Evolutionary conservation across 2,113 vertebrate species (phyloP).

Genomic region (Lepus europaeus): DNA sequence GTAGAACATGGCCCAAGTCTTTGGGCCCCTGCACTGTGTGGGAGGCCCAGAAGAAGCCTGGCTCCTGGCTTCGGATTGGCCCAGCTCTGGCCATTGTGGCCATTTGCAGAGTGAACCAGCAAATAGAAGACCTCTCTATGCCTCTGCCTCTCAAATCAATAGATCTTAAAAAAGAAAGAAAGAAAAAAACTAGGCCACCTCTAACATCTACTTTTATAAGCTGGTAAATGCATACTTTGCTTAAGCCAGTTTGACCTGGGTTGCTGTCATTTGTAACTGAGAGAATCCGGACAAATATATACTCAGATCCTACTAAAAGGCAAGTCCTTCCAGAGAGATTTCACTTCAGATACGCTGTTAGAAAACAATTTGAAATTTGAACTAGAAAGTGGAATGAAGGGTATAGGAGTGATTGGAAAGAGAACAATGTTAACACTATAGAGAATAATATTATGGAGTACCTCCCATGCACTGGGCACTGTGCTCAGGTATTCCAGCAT

Average conservation of each 20-base stretch:
- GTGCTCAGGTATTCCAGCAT: neutral
- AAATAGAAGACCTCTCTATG: too few species aligned
- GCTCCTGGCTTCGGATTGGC: too few species aligned
- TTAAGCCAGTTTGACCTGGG: neutral
- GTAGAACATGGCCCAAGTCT: too few species aligned
- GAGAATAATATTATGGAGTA: neutral
- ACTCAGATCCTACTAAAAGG: neutral
- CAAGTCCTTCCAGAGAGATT: neutral
- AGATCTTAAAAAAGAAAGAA: too few species aligned
- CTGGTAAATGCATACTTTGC: neutral
- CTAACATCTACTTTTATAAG: neutral
- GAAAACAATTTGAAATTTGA: constrained; percentile 6
- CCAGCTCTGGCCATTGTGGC: too few species aligned
- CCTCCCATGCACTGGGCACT: neutral
- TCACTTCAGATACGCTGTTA: neutral
- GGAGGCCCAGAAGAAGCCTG: too few species aligned
- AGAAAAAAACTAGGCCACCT: neutral
- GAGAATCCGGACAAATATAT: neutral
- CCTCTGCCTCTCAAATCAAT: too few species aligned
- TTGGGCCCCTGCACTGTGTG: too few species aligned
- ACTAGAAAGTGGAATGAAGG: neutral
- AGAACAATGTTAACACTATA: neutral
- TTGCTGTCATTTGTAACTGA: neutral
- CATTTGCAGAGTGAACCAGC: too few species aligned
- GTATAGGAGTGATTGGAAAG: neutral